Base-by-base conservation (phyloP, 2,888 invertebrate species). In the Dorcus parallelipipedus region DNA sequence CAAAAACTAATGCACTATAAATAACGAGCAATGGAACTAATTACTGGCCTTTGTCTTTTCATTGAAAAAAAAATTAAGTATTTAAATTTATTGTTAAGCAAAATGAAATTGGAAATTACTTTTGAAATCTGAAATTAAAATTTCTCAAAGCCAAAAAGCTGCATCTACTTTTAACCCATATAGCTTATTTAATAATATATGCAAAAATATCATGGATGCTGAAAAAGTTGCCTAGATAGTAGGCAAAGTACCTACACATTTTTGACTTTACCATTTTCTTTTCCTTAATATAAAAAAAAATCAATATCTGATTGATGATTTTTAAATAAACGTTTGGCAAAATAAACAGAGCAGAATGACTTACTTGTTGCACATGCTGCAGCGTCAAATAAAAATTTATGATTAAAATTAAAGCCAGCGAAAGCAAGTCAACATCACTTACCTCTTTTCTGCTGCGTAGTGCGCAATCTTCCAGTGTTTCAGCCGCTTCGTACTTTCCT, bases 401-500 rank as follows among this genome's bases (percentile, higher is more conserved):
- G 45, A 53, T 58, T 42, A 58, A 23, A 33, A 33, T 33, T 33
- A 33, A 33, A 33, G 26, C 53, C 52, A 58, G 49, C 52, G 26
- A 47, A 39, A 48, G 38, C 33, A 14, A 41, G 9, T 20, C 26
- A 58, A 61, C 20, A 3, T n/a, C 53, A 70, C 71, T 76, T 76
- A 95, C 95, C 89, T 96, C 96, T 84, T 95, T 96, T 80, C 95
- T 86, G 77, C 96, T 96, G 75, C 97, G 86, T 68, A 97, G 83
- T 41, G 97, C 97, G 81, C 97, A 98, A 82, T 99, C 98, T 77
- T 99, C 99, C 33, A 99, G 84, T 0, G 97, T 97, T 79, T 99
- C 98, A 0, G 99, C 99, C 6, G 99, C 99, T 79, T 98, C 97
- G 80, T 96, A 98, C 83, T 98, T 99, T 69, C 98, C 97, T 82